Evolutionary conservation across 2,888 invertebrate species (phyloP).

Genomic region (Caenorhabditis sp.): DNA sequence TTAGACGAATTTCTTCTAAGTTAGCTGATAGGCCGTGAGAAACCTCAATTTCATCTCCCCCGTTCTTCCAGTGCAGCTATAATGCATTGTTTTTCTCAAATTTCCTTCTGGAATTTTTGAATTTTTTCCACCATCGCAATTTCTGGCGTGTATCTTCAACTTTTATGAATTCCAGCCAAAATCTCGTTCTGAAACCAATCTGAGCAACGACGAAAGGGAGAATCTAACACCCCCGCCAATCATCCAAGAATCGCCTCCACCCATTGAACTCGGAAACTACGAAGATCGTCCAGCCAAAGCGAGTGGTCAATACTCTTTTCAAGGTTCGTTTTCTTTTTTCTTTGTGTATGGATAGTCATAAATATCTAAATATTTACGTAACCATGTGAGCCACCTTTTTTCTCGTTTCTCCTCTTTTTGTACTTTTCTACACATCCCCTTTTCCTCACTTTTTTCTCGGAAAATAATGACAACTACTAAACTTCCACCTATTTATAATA

Average conservation of each 20-base stretch:
- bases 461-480: constrained; percentile 20
- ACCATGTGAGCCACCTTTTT: constrained; percentile 36
- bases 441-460: neutral
- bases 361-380: constrained; percentile 11
- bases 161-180: no score
- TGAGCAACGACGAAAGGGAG: constrained; percentile 27
- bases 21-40: no score
- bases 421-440: neutral
- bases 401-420: neutral
- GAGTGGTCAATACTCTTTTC: constrained; percentile 34
- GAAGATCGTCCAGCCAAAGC: constrained; percentile 39
- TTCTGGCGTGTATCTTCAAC: no score
- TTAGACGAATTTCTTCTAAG: no score
- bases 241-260: neutral
- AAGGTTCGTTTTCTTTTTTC: constrained; percentile 15
- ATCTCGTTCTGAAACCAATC: constrained; percentile 32
- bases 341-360: constrained; percentile 4
- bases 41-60: no score
- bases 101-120: neutral
- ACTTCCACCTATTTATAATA: constrained; percentile 23
- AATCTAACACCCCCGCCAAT: constrained; percentile 17
- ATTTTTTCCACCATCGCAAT: no score
- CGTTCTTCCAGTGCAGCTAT: no score
- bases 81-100: no score
- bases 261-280: constrained; percentile 1